phyloP scores from a whole-genome alignment of 2,113 vertebrate genomes.

The Tor tambroides region DNA sequence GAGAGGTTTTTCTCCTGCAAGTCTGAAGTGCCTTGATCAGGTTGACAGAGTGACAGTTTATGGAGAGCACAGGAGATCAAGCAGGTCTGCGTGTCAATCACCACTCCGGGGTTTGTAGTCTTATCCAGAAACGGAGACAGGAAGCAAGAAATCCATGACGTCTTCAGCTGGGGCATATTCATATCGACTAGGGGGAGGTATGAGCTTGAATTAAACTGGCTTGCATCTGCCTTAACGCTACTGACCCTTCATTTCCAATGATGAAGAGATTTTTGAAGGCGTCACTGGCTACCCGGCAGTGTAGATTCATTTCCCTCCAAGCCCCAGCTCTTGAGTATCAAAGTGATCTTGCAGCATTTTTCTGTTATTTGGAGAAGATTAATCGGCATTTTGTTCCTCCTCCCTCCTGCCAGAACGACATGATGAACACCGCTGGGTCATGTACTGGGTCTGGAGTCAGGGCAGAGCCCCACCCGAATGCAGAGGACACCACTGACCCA shows the following conservation, averaged over 20 bases:
- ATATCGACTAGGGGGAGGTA: slow-evolving; percentile 8
- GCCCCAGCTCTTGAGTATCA: slow-evolving; percentile 9
- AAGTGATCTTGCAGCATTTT: slow-evolving; percentile 5
- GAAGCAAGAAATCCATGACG: slow-evolving; percentile 55
- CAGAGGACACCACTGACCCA: slow-evolving; percentile 57
- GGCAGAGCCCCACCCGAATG: slow-evolving; percentile 58
- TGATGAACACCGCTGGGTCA: slow-evolving; percentile 67
- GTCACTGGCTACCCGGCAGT: slow-evolving; percentile 29
- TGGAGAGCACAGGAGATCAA: slow-evolving; percentile 64
- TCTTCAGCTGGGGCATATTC: not conserved
- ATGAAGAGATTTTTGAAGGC: slow-evolving; percentile 45
- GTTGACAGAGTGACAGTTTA: slow-evolving; percentile 64
- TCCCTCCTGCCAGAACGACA: slow-evolving; percentile 58
- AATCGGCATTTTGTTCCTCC: slow-evolving; percentile 65
- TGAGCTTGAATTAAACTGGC: not conserved
- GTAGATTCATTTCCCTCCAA: slow-evolving; percentile 50
- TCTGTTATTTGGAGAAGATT: slow-evolving; percentile 70
- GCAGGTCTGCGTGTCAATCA: slow-evolving; percentile 62
- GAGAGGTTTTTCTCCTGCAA: slow-evolving; percentile 49
- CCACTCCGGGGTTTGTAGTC: not conserved
- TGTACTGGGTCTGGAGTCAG: slow-evolving; percentile 62
- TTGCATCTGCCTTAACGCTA: not conserved
- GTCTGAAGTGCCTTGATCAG: slow-evolving; percentile 57
- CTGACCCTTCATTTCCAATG: not conserved
- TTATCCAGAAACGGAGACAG: slow-evolving; percentile 41